These are phyloP conservation scores for Drosophila nigricruria DNA, from an alignment of 2,888 invertebrate species.

Conservation along the genomic window DNA sequence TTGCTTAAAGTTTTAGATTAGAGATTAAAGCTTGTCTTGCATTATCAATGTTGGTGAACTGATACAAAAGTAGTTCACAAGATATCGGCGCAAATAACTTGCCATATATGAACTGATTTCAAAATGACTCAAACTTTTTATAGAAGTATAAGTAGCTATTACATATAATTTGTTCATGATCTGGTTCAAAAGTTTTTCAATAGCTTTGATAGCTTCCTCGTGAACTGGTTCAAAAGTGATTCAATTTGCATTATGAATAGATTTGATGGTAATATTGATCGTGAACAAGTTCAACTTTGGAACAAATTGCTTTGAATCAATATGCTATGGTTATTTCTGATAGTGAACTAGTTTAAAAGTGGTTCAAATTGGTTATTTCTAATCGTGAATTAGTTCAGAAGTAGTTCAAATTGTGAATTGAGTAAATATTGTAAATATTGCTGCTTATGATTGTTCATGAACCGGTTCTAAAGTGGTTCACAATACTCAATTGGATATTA, in stretches of 20 bases:
- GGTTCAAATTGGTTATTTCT: background rate
- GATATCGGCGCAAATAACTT: background rate
- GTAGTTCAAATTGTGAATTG: background rate
- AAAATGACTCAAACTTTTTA: background rate
- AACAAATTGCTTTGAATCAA: background rate
- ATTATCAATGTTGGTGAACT: background rate
- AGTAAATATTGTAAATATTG: no score
- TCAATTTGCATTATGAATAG: background rate
- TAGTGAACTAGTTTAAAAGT: background rate
- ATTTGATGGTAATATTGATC: no score
- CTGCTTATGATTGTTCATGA: no score
- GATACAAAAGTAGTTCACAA: background rate
- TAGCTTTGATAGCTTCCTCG: no score
- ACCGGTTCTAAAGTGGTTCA: no score
- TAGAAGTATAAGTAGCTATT: background rate
- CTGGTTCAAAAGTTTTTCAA: background rate
- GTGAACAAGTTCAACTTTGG: constrained; percentile 2
- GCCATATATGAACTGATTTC: background rate
- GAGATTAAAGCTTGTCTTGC: background rate
- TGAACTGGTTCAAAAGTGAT: background rate
- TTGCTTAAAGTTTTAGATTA: background rate
- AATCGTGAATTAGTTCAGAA: background rate
- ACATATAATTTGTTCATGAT: background rate
- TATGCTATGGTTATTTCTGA: background rate
- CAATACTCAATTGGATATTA: no score